Evolutionary conservation across 1,140 invertebrate genomes (phyloP).

Genomic region (Acromyrmex heyeri): DNA sequence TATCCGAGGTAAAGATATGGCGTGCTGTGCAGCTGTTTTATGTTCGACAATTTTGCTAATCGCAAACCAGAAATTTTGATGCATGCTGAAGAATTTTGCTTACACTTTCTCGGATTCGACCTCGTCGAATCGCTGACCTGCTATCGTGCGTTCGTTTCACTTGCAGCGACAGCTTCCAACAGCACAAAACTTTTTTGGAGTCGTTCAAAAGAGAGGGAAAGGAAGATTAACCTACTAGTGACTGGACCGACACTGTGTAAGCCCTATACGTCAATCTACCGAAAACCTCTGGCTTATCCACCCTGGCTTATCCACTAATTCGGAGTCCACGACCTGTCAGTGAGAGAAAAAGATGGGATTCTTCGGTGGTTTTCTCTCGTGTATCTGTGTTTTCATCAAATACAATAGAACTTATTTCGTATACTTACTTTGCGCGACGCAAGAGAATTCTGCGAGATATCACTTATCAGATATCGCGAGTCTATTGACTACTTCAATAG

Average conservation of each 20-base stretch:
- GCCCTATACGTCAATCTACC: slow-evolving; percentile 52
- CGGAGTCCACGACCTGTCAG: slow-evolving; percentile 36
- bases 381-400: slow-evolving; percentile 21
- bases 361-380: slow-evolving; percentile 48
- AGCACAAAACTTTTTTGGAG: slow-evolving; percentile 56
- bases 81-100: slow-evolving; percentile 32
- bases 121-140: slow-evolving; percentile 49
- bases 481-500: neutral
- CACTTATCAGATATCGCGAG: slow-evolving; percentile 29
- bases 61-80: slow-evolving; percentile 5
- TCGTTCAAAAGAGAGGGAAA: slow-evolving; percentile 53
- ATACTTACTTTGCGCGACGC: neutral
- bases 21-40: slow-evolving; percentile 1
- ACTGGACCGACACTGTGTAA: slow-evolving; percentile 60
- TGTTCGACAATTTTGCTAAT: slow-evolving; percentile 14
- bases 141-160: slow-evolving; percentile 63
- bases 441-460: slow-evolving; percentile 27
- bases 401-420: neutral
- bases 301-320: slow-evolving; percentile 47
- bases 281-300: slow-evolving; percentile 49
- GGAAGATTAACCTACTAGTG: slow-evolving; percentile 63
- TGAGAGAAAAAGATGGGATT: slow-evolving; percentile 33
- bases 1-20: neutral
- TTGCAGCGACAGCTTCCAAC: slow-evolving; percentile 55
- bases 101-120: slow-evolving; percentile 31